Percentiles rank a stretch among this genome's conserved stretches.
These are phyloP conservation scores for Tokudaia tokunoshimensis DNA, from an alignment of 2,797 vertebrate species.

Conservation along the genomic window DNA sequence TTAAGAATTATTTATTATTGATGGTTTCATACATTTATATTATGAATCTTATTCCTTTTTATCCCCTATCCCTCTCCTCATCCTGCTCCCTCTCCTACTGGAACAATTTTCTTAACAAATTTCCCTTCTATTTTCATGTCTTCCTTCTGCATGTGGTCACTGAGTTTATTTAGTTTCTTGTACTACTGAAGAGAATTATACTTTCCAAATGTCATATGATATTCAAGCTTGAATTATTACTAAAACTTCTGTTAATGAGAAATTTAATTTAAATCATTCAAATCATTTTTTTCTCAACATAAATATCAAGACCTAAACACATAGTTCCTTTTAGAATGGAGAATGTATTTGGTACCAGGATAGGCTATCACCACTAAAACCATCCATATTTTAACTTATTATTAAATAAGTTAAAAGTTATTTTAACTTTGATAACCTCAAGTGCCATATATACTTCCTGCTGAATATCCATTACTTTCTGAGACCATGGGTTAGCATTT, in stretches of 20 bases:
- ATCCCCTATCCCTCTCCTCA: background rate
- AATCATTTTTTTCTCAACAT: slow-evolving; percentile 5
- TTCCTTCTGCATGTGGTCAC: background rate
- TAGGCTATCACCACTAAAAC: background rate
- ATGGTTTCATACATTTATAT: background rate
- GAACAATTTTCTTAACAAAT: background rate
- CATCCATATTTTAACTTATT: background rate
- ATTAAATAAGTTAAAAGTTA: background rate
- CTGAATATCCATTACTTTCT: background rate
- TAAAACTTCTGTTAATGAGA: slow-evolving; percentile 25
- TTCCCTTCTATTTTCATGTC: background rate
- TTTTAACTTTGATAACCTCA: background rate
- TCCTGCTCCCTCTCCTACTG: too few relatives aligned
- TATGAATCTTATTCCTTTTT: background rate
- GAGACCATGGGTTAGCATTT: background rate
- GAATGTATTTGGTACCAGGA: background rate
- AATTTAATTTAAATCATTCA: slow-evolving; percentile 34
- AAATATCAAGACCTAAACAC: background rate
- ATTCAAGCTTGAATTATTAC: background rate
- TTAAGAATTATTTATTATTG: background rate
- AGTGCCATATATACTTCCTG: background rate
- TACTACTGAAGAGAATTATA: background rate
- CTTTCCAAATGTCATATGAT: background rate
- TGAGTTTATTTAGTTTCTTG: background rate
- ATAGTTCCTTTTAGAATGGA: slow-evolving; percentile 25